Evolutionary conservation across 1,140 invertebrate species (phyloP).

Genomic region (Acromyrmex charruanus): DNA sequence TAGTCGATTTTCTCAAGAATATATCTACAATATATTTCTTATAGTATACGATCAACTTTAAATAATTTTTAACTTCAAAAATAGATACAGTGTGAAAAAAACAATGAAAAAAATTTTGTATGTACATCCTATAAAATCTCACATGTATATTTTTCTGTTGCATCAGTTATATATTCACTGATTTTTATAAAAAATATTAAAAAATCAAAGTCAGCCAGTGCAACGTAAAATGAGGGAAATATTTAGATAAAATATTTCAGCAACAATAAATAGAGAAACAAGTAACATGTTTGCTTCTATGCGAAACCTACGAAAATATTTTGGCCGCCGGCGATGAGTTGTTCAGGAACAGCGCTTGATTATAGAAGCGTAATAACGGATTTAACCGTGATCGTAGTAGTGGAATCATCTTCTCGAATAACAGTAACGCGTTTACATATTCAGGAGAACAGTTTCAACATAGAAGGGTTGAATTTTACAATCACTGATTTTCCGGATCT

Average conservation of each 20-base stretch:
- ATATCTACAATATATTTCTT: background rate
- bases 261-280: background rate
- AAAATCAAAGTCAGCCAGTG: background rate
- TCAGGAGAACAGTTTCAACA: slow-evolving; percentile 30
- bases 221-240: background rate
- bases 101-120: background rate
- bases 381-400: background rate
- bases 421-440: slow-evolving; percentile 44
- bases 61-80: background rate
- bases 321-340: slow-evolving; percentile 2
- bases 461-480: background rate
- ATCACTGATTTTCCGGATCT: slow-evolving; percentile 21
- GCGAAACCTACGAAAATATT: slow-evolving; percentile 19
- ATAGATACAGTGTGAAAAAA: too few species aligned
- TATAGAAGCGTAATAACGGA: slow-evolving; percentile 50
- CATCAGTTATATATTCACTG: background rate
- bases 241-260: slow-evolving; percentile 7
- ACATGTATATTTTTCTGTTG: background rate
- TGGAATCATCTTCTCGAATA: slow-evolving; percentile 10
- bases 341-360: slow-evolving; percentile 39
- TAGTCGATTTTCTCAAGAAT: background rate
- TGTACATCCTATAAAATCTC: background rate
- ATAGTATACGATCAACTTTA: background rate
- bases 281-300: background rate
- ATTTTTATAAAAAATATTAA: background rate